These are phyloP conservation scores for Drosophila merina DNA, from an alignment of 2,888 invertebrate genomes.

Conservation along the genomic window DNA sequence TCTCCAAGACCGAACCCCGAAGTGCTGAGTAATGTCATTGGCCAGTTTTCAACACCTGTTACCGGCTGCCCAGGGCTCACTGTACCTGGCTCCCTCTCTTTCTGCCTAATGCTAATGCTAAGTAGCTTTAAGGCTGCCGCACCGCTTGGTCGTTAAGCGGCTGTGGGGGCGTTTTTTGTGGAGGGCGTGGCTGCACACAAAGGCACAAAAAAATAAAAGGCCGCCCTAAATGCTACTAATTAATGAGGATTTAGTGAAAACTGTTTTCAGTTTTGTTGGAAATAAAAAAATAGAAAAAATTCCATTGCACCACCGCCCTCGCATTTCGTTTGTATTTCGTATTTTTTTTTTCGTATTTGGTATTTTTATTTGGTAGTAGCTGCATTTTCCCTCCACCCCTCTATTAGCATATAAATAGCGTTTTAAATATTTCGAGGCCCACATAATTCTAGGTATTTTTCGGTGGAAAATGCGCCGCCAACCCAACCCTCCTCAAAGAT, in stretches of 20 bases:
- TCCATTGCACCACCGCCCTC: slow-evolving; percentile 64
- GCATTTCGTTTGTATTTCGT: slow-evolving; percentile 21
- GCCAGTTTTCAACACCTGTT: slow-evolving; percentile 68
- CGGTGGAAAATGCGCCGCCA: slow-evolving; percentile 2
- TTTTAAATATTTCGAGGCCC: slow-evolving; percentile 75
- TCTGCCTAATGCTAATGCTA: slow-evolving; percentile 57
- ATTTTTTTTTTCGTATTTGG: slow-evolving; percentile 7
- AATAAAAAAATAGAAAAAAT: slow-evolving; percentile 38
- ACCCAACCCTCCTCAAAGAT: slow-evolving; percentile 29
- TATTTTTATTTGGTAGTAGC: slow-evolving; percentile 25
- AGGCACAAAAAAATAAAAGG: slow-evolving; percentile 20
- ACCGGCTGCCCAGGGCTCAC: slow-evolving; percentile 61
- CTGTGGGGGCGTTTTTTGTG: slow-evolving; percentile 6
- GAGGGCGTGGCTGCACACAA: slow-evolving; percentile 39
- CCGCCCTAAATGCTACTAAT: slow-evolving; percentile 79
- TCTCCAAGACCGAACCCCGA: not conserved
- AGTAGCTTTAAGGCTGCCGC: slow-evolving; percentile 74
- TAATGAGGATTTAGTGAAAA: slow-evolving; percentile 80
- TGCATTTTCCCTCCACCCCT: slow-evolving; percentile 31
- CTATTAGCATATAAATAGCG: slow-evolving; percentile 79
- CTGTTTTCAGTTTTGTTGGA: slow-evolving; percentile 60
- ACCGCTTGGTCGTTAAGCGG: slow-evolving; percentile 40
- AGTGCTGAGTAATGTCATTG: slow-evolving; percentile 62
- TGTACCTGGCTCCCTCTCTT: slow-evolving; percentile 44
- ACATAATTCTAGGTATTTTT: slow-evolving; percentile 63